Conservation (phyloP, 2,888 invertebrate species). For the Euplexia lucipara region DNA sequence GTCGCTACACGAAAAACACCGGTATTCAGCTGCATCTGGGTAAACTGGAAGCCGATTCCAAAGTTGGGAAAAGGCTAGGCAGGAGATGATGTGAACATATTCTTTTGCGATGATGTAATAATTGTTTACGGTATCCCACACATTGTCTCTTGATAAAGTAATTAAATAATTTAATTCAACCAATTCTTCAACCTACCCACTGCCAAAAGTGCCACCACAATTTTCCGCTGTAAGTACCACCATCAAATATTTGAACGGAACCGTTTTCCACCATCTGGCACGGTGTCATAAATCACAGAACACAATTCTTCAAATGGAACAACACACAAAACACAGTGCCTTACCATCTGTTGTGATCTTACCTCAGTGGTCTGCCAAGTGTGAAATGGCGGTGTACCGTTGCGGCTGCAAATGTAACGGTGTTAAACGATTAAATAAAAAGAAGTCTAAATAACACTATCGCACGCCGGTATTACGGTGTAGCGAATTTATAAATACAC, state of each 20-base stretch:
- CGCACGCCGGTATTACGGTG: constrained; percentile 59
- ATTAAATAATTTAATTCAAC: not conserved
- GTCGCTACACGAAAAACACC: too few species aligned
- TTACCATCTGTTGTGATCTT: constrained; percentile 57
- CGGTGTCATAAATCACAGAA: constrained; percentile 30
- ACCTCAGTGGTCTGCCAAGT: constrained; percentile 64
- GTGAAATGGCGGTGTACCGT: constrained; percentile 71
- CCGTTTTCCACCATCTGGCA: constrained; percentile 38
- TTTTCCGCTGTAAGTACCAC: constrained; percentile 18
- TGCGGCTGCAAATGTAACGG: constrained; percentile 67
- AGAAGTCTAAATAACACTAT: constrained; percentile 63
- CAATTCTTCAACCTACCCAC: not conserved
- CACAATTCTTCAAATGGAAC: constrained; percentile 24
- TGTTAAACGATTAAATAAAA: constrained; percentile 65
- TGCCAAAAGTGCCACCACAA: constrained; percentile 3
- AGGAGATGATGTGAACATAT: too few species aligned
- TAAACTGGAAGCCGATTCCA: too few species aligned
- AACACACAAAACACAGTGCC: constrained; percentile 45
- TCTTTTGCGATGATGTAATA: not conserved
- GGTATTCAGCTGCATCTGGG: too few species aligned
- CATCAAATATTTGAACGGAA: constrained; percentile 22
- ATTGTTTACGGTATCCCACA: not conserved
- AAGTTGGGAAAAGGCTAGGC: too few species aligned
- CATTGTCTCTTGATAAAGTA: not conserved
- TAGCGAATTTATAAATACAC: constrained; percentile 47